Base-by-base conservation (phyloP, 2,888 invertebrate species). In the Litoditis marina region DNA sequence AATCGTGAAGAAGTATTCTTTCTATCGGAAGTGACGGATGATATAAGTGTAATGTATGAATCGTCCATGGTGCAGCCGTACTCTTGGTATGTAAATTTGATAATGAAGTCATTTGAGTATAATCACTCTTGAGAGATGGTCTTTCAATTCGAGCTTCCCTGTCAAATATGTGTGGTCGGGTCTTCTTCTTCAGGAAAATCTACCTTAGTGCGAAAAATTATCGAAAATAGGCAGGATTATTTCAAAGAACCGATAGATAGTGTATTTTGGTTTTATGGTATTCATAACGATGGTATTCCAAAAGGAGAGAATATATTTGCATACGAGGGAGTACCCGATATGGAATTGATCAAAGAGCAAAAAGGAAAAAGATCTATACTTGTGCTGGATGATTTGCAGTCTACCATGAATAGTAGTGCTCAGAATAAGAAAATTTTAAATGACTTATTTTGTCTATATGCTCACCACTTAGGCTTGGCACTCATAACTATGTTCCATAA, bases 371-470 rank as follows among this genome's bases (percentile, higher is more conserved):
- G 34, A 8, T 53, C 52, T 31, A 28, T 60, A 2, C n/a, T 60
- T 5, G 54, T 60, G 1, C 54, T 44, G 25, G 60, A 60, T 47
- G 60, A 60, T 54, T 36, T 60, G 47, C n/a, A n/a, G n/a, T n/a
- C n/a, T n/a, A n/a, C n/a, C n/a, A 60, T 60, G 60, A 60, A 60
- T n/a, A 32, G 46, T 16, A 53, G 52, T 27, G 60, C 53, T 1
- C 51, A 54, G n/a, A 54, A 60, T 46, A 1, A 13, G 28, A 32
- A 54, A 11, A 47, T 54, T 8, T 54, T 60, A 8, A 47, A 44
- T 22, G 60, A 60, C 22, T 36, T 60, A 8, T 60, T 60, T n/a
- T 60, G 60, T 60, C 19, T 60, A 1, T 60, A 60, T 47, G 60
- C 60, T 1, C 60, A 60, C 36, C 60, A 60, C 27, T 28, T 46